A percentile compares a stretch with the other conserved stretches of the same genome.
Evolutionary conservation across 2,888 invertebrate genomes (phyloP).

Genomic region (Patella pellucida): DNA sequence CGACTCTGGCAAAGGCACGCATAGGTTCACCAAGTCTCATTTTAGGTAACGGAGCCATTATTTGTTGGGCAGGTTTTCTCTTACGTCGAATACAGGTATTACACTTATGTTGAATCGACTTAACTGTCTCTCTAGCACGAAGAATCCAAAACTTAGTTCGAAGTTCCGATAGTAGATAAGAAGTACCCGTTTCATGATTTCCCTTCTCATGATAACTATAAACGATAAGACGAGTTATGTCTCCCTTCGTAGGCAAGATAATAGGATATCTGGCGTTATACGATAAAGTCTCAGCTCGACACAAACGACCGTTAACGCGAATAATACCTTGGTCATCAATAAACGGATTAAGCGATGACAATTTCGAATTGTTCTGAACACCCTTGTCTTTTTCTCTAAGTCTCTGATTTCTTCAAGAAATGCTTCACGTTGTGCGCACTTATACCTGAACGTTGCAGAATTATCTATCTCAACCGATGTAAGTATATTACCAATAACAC

Average conservation of each 20-base stretch:
- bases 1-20: conserved; percentile 31
- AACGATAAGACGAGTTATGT: conserved; percentile 28
- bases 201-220: conserved; percentile 22
- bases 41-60: conserved; percentile 30
- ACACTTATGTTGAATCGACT: conserved; percentile 22
- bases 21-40: conserved; percentile 20
- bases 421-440: background rate
- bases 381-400: background rate
- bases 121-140: conserved; percentile 29
- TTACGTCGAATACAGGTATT: conserved; percentile 19
- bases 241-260: conserved; percentile 28
- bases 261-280: conserved; percentile 26
- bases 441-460: background rate
- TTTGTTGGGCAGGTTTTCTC: conserved; percentile 20
- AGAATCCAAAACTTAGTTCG: conserved; percentile 30
- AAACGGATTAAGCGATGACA: background rate
- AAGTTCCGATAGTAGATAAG: conserved; percentile 21
- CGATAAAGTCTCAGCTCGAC: conserved; percentile 10
- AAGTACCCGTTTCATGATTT: conserved; percentile 22
- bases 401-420: background rate
- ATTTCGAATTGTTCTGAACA: background rate
- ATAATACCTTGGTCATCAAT: background rate
- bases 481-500: background rate
- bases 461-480: background rate
- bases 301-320: background rate